Base-by-base conservation (phyloP, 1,140 invertebrate species). In the Gonioctena quinquepunctata region DNA sequence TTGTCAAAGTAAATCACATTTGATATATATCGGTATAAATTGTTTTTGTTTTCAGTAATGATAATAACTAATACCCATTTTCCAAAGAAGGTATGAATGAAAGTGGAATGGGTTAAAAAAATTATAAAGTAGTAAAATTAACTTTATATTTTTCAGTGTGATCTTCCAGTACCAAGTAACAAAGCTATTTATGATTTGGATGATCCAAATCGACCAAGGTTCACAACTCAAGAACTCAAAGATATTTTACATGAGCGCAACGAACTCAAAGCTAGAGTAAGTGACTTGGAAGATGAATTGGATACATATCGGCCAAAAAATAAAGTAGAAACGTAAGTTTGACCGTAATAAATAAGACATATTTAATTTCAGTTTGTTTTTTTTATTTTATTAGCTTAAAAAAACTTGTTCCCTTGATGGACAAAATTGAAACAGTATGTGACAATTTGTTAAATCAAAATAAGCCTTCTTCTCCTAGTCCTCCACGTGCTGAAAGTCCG, bases 191-290 rank as follows among this genome's bases (percentile, higher is more conserved):
- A 90, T 74, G 90, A 91, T 80, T 80, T 89, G 50, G 91, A 94
- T 77, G 93, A 95, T 85, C 92, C 93, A 0, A 91, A 95, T 76
- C 86, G 92, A 76, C 95, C 95, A 7, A 87, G 94, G 61, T 98
- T 97, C 83, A 97, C 96, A 6, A 92, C 96, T 27, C 88, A 90
- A 33, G 96, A 98, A 82, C 85, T 98, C 4, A 87, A 90, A 71
- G 93, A 94, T 79, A 95, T 97, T 74, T 85, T 97, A 7, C 90
- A 94, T 79, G 94, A 97, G 84, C 86, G 95, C 73, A 96, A 97
- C 82, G 92, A 95, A 82, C 84, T 96, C 11, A 96, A 96, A 86
- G 90, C 92, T 19, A 89, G 91, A 80, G 88, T 96, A 16, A 92
- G 91, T 76, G 92, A 96, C 80, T 86, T 96, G 11, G 94, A 96